Base-by-base conservation (phyloP, 2,113 vertebrate species). In the Gorsachius goisagi region DNA sequence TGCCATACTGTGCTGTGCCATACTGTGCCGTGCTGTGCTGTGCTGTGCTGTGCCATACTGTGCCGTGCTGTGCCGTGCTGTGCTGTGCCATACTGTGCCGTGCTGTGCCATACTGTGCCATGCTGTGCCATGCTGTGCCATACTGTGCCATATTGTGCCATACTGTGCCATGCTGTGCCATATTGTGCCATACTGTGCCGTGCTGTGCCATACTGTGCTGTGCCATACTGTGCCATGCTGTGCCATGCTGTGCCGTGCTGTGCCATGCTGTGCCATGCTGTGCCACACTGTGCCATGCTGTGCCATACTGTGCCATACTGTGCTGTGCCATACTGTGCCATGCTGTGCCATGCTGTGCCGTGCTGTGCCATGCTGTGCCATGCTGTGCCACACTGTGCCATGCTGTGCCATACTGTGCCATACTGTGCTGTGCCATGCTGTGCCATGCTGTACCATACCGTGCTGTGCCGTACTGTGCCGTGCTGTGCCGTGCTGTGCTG, bases 91-190 rank as follows among this genome's bases (percentile, higher is more conserved):
- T 74, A 53, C 41, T 5, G 1, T 33, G 45, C 44, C 13, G 44
- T 44, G 44, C 44, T 12, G 11, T 44, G 44, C 44, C 11, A 12
- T 44, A 12, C 44, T 12, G 44, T 45, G 44, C 44, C 15, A 16
- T 45, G 44, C 44, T 7, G 44, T 45, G 44, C 67, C 2, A 0
- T 72, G 18, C 12, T 3, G 32, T 69, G 47, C 26, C 9, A 0
- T 52, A 47, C n/a, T 1, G 12, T 28, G 26, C n/a, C 12, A 2
- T 9, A 22, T 35, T 3, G 1, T 12, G 20, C 26, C 3, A 0
- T 30, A 28, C 11, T 0, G 0, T 26, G 24, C 17, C 7, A 1
- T 15, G 39, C 22, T 0, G 2, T 44, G 20, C 71, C 1, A 0
- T 73, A 21, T 22, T 0, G 1, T n/a, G 17, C 50, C 5, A 2